Evolutionary conservation across 2,888 invertebrate genomes (phyloP).

Genomic region (Germaria angustata): DNA sequence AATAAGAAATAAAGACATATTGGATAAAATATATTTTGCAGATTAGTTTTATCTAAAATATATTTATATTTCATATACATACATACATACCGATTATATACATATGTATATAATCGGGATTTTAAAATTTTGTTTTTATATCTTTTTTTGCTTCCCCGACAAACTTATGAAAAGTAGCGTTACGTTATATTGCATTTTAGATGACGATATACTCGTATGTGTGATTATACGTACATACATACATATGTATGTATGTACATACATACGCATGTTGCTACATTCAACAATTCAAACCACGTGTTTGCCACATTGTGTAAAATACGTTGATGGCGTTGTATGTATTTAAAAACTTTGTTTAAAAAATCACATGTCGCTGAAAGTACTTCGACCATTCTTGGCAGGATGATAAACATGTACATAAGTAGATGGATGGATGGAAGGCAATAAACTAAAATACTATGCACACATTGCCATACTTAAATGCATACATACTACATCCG

Average conservation of each 20-base stretch:
- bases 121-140: no score
- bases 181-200: no score
- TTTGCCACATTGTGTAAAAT: constrained; percentile 58
- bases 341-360: constrained; percentile 13
- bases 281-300: constrained; percentile 65
- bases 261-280: no score
- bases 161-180: no score
- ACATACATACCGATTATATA: no score
- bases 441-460: not conserved
- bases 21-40: no score
- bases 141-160: no score
- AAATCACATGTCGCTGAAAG: constrained; percentile 39
- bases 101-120: no score
- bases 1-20: no score
- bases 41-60: no score
- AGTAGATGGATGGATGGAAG: not conserved
- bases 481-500: no score
- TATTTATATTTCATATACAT: no score
- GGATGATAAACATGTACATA: constrained; percentile 16
- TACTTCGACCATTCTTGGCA: constrained; percentile 35
- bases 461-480: not conserved
- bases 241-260: not conserved
- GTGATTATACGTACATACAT: not conserved
- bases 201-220: not conserved
- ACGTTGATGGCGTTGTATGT: constrained; percentile 1